Percentiles rank a stretch among this genome's conserved stretches.
phyloP scores from a whole-genome alignment of 2,113 vertebrate genomes.

The Polypterus senegalus region DNA sequence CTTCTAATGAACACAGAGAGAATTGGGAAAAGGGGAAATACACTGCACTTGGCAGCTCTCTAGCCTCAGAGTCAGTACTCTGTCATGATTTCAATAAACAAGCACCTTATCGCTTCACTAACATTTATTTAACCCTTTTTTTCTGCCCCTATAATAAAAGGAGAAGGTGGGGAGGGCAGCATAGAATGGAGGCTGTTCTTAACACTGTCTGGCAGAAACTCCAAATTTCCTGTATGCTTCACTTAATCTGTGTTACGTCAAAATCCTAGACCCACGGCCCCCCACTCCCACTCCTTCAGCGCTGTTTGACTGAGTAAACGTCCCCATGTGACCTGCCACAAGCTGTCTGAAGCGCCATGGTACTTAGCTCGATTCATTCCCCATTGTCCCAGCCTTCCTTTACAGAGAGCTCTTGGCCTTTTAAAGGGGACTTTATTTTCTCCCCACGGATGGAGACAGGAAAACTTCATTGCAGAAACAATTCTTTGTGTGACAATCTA shows the following conservation, averaged over 20 bases:
- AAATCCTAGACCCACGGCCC: slow-evolving; percentile 1
- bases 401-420: neutral
- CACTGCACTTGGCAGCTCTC: slow-evolving; percentile 38
- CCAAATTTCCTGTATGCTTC: slow-evolving; percentile 54
- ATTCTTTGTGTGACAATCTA: no score
- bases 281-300: no score
- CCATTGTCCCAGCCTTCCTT: slow-evolving; percentile 28
- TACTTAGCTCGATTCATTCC: no score
- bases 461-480: no score
- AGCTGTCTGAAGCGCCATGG: no score
- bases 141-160: slow-evolving; percentile 60
- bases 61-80: slow-evolving; percentile 62
- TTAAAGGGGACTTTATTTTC: no score
- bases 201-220: slow-evolving; percentile 53
- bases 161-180: slow-evolving; percentile 51
- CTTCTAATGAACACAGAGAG: slow-evolving; percentile 23
- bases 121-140: slow-evolving; percentile 99
- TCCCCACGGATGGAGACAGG: no score
- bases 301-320: no score
- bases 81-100: slow-evolving; percentile 76
- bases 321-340: no score
- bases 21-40: slow-evolving; percentile 41
- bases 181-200: slow-evolving; percentile 37
- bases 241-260: slow-evolving; percentile 62
- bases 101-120: slow-evolving; percentile 96